These are phyloP conservation scores for Pasiphila rectangulata DNA, from an alignment of 2,888 invertebrate species.

Conservation along the genomic window DNA sequence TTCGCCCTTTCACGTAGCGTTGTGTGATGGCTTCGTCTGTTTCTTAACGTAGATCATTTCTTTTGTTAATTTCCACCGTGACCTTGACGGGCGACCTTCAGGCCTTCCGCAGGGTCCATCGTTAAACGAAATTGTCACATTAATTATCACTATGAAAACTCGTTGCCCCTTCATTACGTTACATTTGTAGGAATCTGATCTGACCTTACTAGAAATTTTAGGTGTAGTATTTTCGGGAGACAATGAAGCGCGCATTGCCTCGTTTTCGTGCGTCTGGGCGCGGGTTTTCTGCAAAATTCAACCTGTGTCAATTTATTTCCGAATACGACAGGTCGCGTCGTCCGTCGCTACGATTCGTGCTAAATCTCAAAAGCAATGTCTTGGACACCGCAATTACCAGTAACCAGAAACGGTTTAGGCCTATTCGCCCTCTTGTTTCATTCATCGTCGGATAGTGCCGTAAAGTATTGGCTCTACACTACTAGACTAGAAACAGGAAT, in stretches of 20 bases:
- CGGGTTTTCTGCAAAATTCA: slow-evolving; percentile 10
- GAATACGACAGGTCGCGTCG: slow-evolving; percentile 13
- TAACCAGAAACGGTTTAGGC: background rate
- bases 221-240: too few species aligned
- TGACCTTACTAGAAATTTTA: too few species aligned
- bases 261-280: slow-evolving; percentile 7
- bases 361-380: background rate
- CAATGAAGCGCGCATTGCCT: slow-evolving; percentile 5
- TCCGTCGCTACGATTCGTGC: slow-evolving; percentile 1
- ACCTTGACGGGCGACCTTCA: slow-evolving; percentile 36
- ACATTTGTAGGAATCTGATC: slow-evolving; percentile 5
- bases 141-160: slow-evolving; percentile 2
- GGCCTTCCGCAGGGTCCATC: slow-evolving; percentile 18
- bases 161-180: background rate
- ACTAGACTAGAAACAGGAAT: background rate
- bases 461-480: background rate
- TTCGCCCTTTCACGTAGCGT: slow-evolving; percentile 10
- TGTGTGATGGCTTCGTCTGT: slow-evolving; percentile 13
- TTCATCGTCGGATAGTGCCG: background rate
- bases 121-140: slow-evolving; percentile 18
- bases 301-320: slow-evolving; percentile 17
- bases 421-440: background rate
- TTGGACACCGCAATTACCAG: background rate
- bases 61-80: slow-evolving; percentile 29
- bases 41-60: slow-evolving; percentile 20